phyloP scores from a whole-genome alignment of 2,113 vertebrate genomes.

The Platysteira castanea region DNA sequence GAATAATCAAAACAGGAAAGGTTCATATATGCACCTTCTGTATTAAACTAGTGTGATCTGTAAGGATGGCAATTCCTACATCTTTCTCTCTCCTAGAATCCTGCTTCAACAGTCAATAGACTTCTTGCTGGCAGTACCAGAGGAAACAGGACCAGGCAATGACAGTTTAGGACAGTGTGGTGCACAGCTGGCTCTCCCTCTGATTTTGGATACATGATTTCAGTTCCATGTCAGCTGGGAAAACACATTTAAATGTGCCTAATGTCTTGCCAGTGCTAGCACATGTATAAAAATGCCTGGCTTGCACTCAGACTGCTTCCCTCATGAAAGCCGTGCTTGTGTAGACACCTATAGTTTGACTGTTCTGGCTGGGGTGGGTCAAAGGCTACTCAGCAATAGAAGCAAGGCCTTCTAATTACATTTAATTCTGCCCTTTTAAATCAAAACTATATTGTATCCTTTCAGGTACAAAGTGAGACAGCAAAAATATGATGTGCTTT shows the following conservation, averaged over 20 bases:
- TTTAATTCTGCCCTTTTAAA: background rate
- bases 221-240: background rate
- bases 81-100: background rate
- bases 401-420: background rate
- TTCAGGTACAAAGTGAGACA: background rate
- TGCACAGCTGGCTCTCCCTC: background rate
- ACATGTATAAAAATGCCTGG: background rate
- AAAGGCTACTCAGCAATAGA: background rate
- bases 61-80: background rate
- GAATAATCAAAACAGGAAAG: background rate
- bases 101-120: background rate
- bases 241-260: background rate
- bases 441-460: background rate
- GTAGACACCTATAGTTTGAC: background rate
- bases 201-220: background rate
- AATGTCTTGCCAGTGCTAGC: background rate
- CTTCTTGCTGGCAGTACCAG: background rate
- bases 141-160: background rate
- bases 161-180: background rate
- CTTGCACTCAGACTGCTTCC: background rate
- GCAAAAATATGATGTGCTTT: background rate
- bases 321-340: background rate
- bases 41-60: background rate
- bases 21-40: background rate
- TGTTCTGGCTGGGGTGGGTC: background rate